Evolutionary conservation across 1,140 invertebrate genomes (phyloP).

Genomic region (Drosophila cardini): DNA sequence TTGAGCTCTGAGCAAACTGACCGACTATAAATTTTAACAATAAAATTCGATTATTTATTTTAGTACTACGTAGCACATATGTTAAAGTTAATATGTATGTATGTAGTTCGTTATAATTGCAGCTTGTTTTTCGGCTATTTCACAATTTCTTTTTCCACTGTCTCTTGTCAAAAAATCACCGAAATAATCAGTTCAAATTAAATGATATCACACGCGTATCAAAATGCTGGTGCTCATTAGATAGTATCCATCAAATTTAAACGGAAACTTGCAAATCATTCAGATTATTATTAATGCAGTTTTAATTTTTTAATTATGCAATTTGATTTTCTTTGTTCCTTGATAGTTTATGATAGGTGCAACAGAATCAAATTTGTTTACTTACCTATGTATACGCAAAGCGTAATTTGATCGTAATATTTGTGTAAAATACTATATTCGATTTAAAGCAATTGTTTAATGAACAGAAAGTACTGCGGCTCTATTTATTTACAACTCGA

Average conservation of each 20-base stretch:
- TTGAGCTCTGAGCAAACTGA: conserved; percentile 1
- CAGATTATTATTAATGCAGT: conserved; percentile 16
- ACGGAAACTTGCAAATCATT: conserved; percentile 47
- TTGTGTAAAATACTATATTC: conserved; percentile 6
- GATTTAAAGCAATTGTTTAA: conserved; percentile 18
- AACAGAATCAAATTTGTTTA: neutral
- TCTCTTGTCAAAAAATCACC: neutral
- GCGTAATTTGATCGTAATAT: neutral
- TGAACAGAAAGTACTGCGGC: conserved; percentile 2
- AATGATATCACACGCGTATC: neutral
- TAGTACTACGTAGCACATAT: neutral
- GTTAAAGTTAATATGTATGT: neutral
- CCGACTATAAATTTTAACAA: conserved; percentile 10
- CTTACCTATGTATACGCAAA: conserved; percentile 24
- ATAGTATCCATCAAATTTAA: conserved; percentile 7
- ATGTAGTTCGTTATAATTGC: neutral
- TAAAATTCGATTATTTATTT: neutral
- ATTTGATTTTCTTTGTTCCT: conserved; percentile 17
- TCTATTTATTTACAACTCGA: conserved; percentile 37
- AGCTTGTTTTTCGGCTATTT: neutral
- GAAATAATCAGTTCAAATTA: conserved; percentile 6
- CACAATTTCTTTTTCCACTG: conserved; percentile 3
- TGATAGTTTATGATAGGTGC: neutral
- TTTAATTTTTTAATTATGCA: conserved; percentile 37
- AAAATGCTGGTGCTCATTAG: neutral